Base-by-base conservation (phyloP, 92 coral and sea anemone species). In the Diadumene lineata region DNA sequence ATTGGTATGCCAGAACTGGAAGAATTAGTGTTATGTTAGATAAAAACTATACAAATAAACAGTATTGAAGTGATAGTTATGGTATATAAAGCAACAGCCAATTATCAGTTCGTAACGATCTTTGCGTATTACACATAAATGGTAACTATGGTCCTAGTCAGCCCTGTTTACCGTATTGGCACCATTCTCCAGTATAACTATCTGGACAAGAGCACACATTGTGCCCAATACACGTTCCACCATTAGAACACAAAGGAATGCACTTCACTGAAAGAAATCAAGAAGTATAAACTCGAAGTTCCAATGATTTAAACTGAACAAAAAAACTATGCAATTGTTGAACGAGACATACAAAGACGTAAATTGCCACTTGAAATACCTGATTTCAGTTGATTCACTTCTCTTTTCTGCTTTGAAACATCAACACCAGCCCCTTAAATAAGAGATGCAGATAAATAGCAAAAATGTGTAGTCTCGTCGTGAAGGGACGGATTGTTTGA, bases 161-260 rank as follows among this genome's bases (percentile, higher is more conserved):
- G 10, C 6, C 6, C 23, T 32, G 43, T 90, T 76, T 77, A 92
- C 97, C 86, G 32, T 74, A 64, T 60, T 85, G 90, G 44, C 97
- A 92, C 53, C 68, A 76, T 29, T 80, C 43, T 32, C 97, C 97
- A 21, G 88, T 79, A 58, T 77, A 88, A 31, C 88, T 81, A n/a
- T 83, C 78, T 53, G 84, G 86, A 70, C 97, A 92, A 21, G 69
- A 71, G 72, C 97, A 92, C 57, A 84, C 79, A 50, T 82, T 69
- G 1, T 86, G 88, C 13, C 84, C 86, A 11, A 84, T 70, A 31
- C 97, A 91, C 27, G 21, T 69, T 17, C 97, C 97, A 46, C 87
- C 90, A 82, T 78, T 85, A 15, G 19, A 44, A 70, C 87, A 81
- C 10, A 77, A 27, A 34, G 68, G 69, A 34, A 50, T 64, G 58